A percentile compares a stretch with the other conserved stretches of the same genome.
Conservation (phyloP, 2,113 vertebrate genomes). For the Felis chaus region DNA sequence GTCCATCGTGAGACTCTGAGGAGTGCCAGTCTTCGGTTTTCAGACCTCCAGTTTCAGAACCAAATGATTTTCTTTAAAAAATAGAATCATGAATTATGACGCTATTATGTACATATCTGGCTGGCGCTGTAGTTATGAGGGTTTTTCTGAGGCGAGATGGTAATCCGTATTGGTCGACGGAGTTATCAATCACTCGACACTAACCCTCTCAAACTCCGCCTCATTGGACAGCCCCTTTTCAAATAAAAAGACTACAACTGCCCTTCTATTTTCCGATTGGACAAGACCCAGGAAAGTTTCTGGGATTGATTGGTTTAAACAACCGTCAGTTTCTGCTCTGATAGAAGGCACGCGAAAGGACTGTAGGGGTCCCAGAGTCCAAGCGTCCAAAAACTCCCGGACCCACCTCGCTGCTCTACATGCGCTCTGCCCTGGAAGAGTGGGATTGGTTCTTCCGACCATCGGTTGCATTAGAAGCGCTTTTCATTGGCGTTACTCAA, state of each 20-base stretch:
- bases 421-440: not conserved
- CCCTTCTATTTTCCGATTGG: slow-evolving; percentile 28
- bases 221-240: slow-evolving; percentile 23
- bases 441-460: slow-evolving; percentile 59
- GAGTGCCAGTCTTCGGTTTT: not conserved
- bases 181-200: slow-evolving; percentile 37
- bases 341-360: not conserved
- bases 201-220: not conserved
- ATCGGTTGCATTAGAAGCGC: not conserved
- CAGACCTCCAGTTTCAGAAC: not conserved
- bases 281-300: slow-evolving; percentile 20
- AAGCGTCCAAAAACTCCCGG: not conserved
- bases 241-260: slow-evolving; percentile 14
- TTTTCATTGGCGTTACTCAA: slow-evolving; percentile 61
- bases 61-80: not conserved
- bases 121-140: not conserved
- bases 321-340: not conserved
- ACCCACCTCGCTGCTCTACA: not conserved
- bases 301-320: not conserved
- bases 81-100: not conserved
- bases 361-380: not conserved
- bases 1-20: not conserved
- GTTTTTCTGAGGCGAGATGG: not conserved
- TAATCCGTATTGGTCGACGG: slow-evolving; percentile 10
- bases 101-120: not conserved